Base-by-base conservation (phyloP, 1,140 invertebrate species). In the Portunus trituberculatus region DNA sequence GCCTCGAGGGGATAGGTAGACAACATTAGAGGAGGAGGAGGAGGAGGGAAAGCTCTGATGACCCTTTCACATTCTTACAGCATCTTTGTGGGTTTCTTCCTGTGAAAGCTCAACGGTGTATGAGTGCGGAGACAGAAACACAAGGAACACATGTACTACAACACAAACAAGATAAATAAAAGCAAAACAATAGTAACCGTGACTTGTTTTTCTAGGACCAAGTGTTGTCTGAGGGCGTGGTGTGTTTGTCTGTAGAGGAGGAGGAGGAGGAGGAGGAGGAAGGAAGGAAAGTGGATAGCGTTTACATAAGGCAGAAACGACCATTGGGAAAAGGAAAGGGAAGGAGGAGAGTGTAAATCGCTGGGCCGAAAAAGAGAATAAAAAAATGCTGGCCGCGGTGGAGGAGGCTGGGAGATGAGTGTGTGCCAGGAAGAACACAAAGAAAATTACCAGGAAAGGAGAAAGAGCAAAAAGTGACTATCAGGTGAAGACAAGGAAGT, bases 201-300 rank as follows among this genome's bases (percentile, higher is more conserved):
- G 52, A 14, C 52, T 39, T 59, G 52, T n/a, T 25, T 76, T 76
- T 25, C 20, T 8, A 20, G 67, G 20, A 7, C 2, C 67, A n/a
- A 76, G 67, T 76, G 67, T n/a, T 76, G 67, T 76, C 2, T 76
- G 67, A 76, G 67, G 67, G 67, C n/a, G 67, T 76, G 67, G 67
- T n/a, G n/a, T 76, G 67, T 76, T 76, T 76, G 67, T 8, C 67
- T n/a, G 67, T 12, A 76, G 67, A 76, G 67, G 91, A 45, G 91
- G 31, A 32, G n/a, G 91, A 84, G 91, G 28, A 52, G 28, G 89
- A 84, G 76, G 83, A 82, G 28, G 91, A 46, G 67, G 25, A 76
- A 76, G 67, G 67, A 76, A 76, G 67, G 3, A 76, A 76, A 76
- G 67, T 76, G 67, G 67, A 25, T 76, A 76, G 3, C 0, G 67